Evolutionary conservation across 64 coral and sea anemone species (phyloP).

Genomic region (Pocillopora verrucosa): DNA sequence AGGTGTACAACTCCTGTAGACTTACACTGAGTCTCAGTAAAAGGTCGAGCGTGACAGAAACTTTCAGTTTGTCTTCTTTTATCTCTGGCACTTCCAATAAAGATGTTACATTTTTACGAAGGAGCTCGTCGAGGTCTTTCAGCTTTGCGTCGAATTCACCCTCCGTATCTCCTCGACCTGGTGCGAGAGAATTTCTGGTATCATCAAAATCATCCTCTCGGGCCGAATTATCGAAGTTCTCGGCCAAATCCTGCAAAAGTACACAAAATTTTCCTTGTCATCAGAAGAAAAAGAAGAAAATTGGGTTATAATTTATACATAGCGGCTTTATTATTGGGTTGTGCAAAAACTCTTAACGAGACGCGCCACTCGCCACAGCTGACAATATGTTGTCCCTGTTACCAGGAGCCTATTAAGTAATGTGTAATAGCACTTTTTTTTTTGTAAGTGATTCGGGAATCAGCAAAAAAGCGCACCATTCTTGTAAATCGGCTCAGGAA

Average conservation of each 20-base stretch:
- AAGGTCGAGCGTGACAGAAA: not conserved
- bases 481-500: no score
- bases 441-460: no score
- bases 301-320: no score
- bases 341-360: no score
- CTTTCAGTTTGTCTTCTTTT: slow-evolving; percentile 1
- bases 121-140: not conserved
- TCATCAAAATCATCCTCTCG: not conserved
- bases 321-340: no score
- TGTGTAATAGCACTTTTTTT: no score
- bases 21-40: not conserved
- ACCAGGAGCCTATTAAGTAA: no score
- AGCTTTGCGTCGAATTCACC: not conserved
- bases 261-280: not conserved
- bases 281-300: no score
- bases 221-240: not conserved
- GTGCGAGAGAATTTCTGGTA: not conserved
- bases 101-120: not conserved
- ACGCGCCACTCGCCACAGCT: no score
- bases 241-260: not conserved
- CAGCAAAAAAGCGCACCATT: no score
- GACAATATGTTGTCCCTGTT: no score
- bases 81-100: not conserved
- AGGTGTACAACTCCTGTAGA: slow-evolving; percentile 3
- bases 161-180: not conserved